These are phyloP conservation scores for Varroa destructor DNA, from an alignment of 1,140 invertebrate species.

Conservation along the genomic window DNA sequence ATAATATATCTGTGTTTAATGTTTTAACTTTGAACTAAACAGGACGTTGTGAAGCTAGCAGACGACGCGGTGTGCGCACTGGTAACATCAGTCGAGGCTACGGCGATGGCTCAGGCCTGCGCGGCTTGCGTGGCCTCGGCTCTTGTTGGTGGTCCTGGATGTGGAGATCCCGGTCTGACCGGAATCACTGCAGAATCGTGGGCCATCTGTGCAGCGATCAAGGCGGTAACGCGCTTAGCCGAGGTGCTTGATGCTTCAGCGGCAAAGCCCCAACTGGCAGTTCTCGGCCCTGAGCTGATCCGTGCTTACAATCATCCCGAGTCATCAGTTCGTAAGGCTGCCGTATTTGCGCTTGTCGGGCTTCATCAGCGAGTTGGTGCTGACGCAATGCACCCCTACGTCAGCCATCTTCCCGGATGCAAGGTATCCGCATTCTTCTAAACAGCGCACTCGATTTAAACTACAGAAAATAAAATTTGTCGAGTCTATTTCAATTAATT, in stretches of 20 bases:
- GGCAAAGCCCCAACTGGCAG: background rate
- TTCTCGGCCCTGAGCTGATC: conserved; percentile 11
- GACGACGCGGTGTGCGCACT: conserved; percentile 7
- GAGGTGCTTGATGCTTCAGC: background rate
- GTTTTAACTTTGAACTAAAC: background rate
- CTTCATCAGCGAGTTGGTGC: conserved; percentile 73
- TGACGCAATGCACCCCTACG: conserved; percentile 59
- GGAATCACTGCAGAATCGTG: background rate
- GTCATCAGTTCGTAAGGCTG: conserved; percentile 76
- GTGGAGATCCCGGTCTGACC: too few species aligned
- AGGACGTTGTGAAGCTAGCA: background rate
- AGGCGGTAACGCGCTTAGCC: background rate
- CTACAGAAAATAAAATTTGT: background rate
- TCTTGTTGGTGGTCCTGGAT: too few species aligned
- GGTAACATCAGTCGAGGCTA: background rate
- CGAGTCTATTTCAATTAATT: too few species aligned
- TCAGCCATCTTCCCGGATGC: conserved; percentile 62
- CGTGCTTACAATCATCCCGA: conserved; percentile 66
- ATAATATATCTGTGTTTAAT: too few species aligned
- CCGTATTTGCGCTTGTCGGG: conserved; percentile 88
- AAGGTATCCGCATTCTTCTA: conserved; percentile 46
- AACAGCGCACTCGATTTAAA: background rate
- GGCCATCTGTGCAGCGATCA: conserved; percentile 11
- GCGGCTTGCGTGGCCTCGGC: conserved; percentile 2
- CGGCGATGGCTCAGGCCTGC: background rate